These are phyloP conservation scores for Drosophila borealis DNA, from an alignment of 2,888 invertebrate species.

Conservation along the genomic window DNA sequence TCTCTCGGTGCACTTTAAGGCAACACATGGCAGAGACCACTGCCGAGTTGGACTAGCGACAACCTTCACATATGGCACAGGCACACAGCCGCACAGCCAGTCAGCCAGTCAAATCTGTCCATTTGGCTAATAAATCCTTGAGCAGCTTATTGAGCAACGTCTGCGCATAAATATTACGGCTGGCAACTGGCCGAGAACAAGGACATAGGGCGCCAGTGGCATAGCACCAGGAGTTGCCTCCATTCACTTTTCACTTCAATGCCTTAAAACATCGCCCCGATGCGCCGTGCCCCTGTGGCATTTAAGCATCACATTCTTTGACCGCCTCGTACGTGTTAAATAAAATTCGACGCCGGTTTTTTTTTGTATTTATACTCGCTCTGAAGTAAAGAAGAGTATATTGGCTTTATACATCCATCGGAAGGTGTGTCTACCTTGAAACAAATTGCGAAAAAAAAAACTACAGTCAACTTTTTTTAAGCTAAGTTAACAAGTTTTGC, in stretches of 20 bases:
- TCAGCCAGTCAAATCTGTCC: conserved; percentile 84
- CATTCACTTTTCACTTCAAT: conserved; percentile 61
- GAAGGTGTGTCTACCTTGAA: too few relatives aligned
- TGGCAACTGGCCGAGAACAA: conserved; percentile 62
- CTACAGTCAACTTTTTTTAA: too few relatives aligned
- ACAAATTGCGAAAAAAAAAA: too few relatives aligned
- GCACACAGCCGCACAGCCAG: conserved; percentile 41
- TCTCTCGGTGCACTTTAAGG: conserved; percentile 52
- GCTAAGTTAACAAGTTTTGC: too few relatives aligned
- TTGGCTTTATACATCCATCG: neutral
- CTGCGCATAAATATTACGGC: conserved; percentile 79
- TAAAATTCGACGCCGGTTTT: conserved; percentile 58
- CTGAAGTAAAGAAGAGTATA: neutral
- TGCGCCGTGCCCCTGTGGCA: conserved; percentile 22
- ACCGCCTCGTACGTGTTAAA: conserved; percentile 73
- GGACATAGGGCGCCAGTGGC: conserved; percentile 27
- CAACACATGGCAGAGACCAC: conserved; percentile 35
- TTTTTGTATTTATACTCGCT: conserved; percentile 14
- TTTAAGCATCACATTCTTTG: conserved; percentile 45
- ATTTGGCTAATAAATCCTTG: conserved; percentile 85
- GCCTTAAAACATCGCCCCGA: conserved; percentile 28
- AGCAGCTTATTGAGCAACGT: conserved; percentile 83
- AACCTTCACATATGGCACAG: conserved; percentile 65
- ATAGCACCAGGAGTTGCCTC: conserved; percentile 31
- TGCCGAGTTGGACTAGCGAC: conserved; percentile 26